Evolutionary conservation across 1,140 invertebrate species (phyloP), one percentile per base, ranked within the genome.

Genomic region (Mercenaria mercenaria): DNA sequence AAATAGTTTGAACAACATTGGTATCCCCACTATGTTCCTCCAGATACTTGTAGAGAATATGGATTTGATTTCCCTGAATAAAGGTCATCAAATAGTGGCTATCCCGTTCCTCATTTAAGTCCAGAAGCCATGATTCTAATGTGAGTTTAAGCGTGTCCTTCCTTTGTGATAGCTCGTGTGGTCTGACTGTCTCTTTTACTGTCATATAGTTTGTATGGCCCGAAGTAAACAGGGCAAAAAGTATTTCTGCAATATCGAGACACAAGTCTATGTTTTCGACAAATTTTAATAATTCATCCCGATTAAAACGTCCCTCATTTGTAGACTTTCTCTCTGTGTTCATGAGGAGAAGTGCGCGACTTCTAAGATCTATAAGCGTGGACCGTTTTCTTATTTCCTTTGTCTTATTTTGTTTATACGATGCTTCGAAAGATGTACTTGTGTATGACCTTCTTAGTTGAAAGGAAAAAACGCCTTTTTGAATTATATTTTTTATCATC

Each of bases 281-380:
- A 84, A 91, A 91, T 18, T 43, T 72, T 50, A 64, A 20, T 10
- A 90, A 79, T 43, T 91, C 80, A 20, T 26, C 76, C 87, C 61
- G 37, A 8, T 79, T 37, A 4, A 34, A 59, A 37, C 18, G 41
- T 34, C 15, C 56, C 37, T 83, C 59, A 34, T 50, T 34, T 2
- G 13, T 29, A 59, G 29, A 37, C 26, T 80, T 43, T 69, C 64
- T 67, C 72, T 87, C 88, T 26, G 81, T 82, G 67, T 90, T 91
- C 41, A 83, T 61, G 1, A 91, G 41, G 8, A 91, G 83, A 23
- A 91, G 67, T n/a, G 88, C 91, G 50, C 93, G 77, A 59, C 92
- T 94, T 74, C 90, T 82, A 15, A 94, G 69, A 84, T 94, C 93
- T 88, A 85, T 83, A 6, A 94, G 64, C 82, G 85, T 85, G 6